Base-by-base conservation (phyloP, 1,140 invertebrate genomes). In the Homarus americanus region DNA sequence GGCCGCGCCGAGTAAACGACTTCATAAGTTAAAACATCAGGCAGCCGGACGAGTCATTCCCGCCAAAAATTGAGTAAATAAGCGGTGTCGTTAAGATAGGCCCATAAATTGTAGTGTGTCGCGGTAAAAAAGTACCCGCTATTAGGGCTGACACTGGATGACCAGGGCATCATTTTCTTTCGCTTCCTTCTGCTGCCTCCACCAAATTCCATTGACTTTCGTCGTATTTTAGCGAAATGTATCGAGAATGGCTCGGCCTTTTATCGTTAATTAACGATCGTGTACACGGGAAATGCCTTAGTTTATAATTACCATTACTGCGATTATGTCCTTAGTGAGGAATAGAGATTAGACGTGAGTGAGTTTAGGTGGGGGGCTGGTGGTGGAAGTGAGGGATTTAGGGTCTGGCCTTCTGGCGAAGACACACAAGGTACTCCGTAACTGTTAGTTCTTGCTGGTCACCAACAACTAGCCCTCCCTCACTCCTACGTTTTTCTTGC, bases 41-140 rank as follows among this genome's bases (percentile, higher is more conserved):
- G 69, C 49, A 76, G 34, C 88, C 82, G 80, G 88, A 75, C 80
- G 88, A 90, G 80, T 90, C 80, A 66, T 83, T 90, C 80, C 80
- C 80, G 69, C 80, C 88, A 83, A 90, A 90, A 90, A 90, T 90
- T 90, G 80, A 83, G 88, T 90, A 90, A 90, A 90, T 90, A 90
- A 90, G 88, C 80, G 69, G 72, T n/a, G 88, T 90, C 88, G 88
- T 90, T 90, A 90, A 83, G 88, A 90, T 90, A 90, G 88, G 88
- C 49, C 88, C 88, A 90, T 90, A 90, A 90, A 90, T 90, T 90
- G 88, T 84, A 41, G 72, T 53, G 69, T 41, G 79, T 82, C 69
- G 32, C 41, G 80, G 80, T 90, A 83, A 90, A 84, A 83, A 90
- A 83, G 82, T 76, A 66, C 80, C 72, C 40, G 63, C 80, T 76